Conservation (phyloP, 2,888 invertebrate genomes). For the Ormyrus pomaceus region DNA sequence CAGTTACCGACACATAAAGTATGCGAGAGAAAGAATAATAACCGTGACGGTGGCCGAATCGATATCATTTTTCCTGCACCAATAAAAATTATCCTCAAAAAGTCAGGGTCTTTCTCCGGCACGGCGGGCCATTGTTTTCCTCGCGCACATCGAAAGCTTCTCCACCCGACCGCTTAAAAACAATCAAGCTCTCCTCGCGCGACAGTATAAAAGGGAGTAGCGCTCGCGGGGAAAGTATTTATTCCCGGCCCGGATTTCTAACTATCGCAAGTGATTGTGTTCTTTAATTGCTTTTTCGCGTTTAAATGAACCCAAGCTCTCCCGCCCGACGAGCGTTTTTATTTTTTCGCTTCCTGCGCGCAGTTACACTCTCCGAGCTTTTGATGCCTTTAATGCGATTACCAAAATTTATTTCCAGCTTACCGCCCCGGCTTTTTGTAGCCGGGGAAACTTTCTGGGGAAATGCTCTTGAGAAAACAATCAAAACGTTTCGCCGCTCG, state of each 20-base stretch:
- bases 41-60: too few species aligned
- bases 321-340: neutral
- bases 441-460: neutral
- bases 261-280: conserved; percentile 27
- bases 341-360: neutral
- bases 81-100: too few species aligned
- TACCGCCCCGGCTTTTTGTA: neutral
- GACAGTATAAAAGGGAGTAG: neutral
- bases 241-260: conserved; percentile 15
- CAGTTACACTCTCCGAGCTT: conserved; percentile 17
- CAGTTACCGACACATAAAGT: too few species aligned
- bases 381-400: conserved; percentile 30
- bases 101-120: too few species aligned
- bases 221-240: conserved; percentile 15
- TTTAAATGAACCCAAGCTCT: conserved; percentile 18
- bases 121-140: neutral
- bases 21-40: too few species aligned
- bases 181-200: conserved; percentile 19
- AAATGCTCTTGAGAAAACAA: neutral
- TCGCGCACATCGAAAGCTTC: neutral
- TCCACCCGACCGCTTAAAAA: neutral
- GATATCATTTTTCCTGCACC: too few species aligned
- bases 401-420: conserved; percentile 28
- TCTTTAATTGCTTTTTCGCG: conserved; percentile 40
- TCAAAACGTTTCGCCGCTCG: neutral